A percentile compares a stretch with the other conserved stretches of the same genome.
Evolutionary conservation across 2,797 vertebrate species (phyloP).

Genomic region (Microhierax caerulescens): DNA sequence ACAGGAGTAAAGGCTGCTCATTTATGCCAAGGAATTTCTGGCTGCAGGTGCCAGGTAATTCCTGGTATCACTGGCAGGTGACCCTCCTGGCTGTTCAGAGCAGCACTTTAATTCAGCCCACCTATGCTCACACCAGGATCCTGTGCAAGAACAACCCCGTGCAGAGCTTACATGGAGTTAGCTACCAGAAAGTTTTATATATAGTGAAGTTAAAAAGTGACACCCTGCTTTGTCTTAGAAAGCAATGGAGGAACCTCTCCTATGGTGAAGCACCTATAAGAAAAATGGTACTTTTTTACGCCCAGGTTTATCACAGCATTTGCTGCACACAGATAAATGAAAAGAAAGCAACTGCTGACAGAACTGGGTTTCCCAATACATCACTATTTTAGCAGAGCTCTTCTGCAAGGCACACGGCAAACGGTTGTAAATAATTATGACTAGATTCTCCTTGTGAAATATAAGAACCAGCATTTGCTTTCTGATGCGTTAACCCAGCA

Average conservation of each 20-base stretch:
- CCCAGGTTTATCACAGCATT: neutral
- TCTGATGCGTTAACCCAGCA: neutral
- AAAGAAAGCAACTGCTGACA: neutral
- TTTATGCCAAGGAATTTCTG: constrained; percentile 10
- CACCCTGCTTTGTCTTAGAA: neutral
- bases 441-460: neutral
- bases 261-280: neutral
- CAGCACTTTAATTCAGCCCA: neutral
- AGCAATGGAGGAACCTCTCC: neutral
- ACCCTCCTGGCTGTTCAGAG: neutral
- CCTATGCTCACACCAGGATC: neutral
- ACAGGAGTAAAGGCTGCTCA: neutral
- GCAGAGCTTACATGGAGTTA: neutral
- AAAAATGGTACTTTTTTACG: neutral
- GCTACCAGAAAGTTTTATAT: neutral
- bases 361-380: neutral
- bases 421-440: neutral
- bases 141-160: neutral
- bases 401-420: neutral
- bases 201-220: neutral
- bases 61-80: neutral
- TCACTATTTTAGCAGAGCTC: neutral
- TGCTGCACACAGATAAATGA: accelerated
- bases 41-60: constrained; percentile 6
- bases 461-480: neutral